These are phyloP conservation scores for Phorcus lineatus DNA, from an alignment of 2,888 invertebrate species.

Conservation along the genomic window DNA sequence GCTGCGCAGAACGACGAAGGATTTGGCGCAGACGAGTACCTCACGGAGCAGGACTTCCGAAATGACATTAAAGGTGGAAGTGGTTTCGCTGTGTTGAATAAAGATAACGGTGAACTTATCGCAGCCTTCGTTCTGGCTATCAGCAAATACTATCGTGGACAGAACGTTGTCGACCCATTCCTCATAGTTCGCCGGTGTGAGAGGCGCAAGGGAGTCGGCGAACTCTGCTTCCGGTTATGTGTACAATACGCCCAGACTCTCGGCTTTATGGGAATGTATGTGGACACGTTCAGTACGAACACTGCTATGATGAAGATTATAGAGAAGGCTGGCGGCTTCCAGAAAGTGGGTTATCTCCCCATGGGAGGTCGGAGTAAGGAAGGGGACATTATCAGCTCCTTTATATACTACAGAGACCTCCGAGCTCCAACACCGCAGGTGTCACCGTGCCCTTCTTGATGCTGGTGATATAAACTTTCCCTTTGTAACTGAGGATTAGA, in stretches of 20 bases:
- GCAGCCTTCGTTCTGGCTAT: constrained; percentile 45
- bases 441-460: neutral
- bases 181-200: constrained; percentile 39
- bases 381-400: constrained; percentile 43
- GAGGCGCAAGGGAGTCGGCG: constrained; percentile 47
- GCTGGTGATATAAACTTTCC: neutral
- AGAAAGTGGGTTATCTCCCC: constrained; percentile 53
- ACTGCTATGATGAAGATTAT: constrained; percentile 49
- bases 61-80: constrained; percentile 42
- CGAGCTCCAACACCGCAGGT: neutral
- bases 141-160: constrained; percentile 53
- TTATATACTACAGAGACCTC: constrained; percentile 48
- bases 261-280: constrained; percentile 54
- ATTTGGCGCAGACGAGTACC: constrained; percentile 51
- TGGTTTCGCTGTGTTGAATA: constrained; percentile 39
- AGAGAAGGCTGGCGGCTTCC: constrained; percentile 46
- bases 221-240: constrained; percentile 46
- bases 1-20: constrained; percentile 47
- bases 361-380: constrained; percentile 52
- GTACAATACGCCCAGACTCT: constrained; percentile 48
- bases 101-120: constrained; percentile 41
- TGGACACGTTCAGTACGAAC: constrained; percentile 58
- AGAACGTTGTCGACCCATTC: constrained; percentile 41
- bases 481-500: neutral
- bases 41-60: constrained; percentile 47